phyloP scores from a whole-genome alignment of 2,113 vertebrate species.

The Regulus satrapa region DNA sequence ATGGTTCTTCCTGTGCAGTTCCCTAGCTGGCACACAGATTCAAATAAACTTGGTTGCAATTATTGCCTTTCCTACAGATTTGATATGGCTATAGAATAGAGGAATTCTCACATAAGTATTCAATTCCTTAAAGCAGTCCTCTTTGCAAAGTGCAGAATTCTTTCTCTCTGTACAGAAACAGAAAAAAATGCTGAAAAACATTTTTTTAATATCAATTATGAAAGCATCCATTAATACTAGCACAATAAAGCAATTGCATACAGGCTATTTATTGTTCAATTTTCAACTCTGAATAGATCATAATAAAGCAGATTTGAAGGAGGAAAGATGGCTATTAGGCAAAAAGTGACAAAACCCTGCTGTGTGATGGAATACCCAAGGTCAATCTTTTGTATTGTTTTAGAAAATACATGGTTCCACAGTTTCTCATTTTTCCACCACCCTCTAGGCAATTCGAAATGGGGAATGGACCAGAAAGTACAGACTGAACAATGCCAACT shows the following conservation, averaged over 20 bases:
- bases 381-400: neutral
- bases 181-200: neutral
- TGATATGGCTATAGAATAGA: neutral
- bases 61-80: neutral
- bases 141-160: neutral
- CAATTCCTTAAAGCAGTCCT: neutral
- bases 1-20: neutral
- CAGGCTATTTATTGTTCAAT: neutral
- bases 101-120: neutral
- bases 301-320: neutral
- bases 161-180: neutral
- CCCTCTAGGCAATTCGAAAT: neutral
- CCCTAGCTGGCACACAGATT: neutral
- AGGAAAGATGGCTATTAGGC: neutral
- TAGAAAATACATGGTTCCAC: neutral
- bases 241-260: neutral
- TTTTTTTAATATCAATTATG: neutral
- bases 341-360: neutral
- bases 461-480: neutral
- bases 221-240: neutral
- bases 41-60: neutral
- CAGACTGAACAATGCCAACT: neutral
- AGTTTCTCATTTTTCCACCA: neutral
- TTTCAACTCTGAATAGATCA: neutral
- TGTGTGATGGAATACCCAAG: neutral